Evolutionary conservation across 2,797 vertebrate genomes (phyloP), one percentile per base, ranked within the genome.

Genomic region (Carcharodon carcharias): DNA sequence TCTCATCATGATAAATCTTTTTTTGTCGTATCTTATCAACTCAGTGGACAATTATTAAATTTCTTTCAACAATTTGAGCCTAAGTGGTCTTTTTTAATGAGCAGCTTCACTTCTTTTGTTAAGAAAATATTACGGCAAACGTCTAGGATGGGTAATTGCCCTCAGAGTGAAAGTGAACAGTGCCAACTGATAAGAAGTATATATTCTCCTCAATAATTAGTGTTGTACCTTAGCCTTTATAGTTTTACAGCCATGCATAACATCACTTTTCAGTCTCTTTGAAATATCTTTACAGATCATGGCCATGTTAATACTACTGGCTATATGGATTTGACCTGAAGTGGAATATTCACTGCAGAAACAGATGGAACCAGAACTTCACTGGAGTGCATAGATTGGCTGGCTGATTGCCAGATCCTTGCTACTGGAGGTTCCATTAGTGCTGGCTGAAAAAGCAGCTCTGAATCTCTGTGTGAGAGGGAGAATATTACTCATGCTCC

Each of bases 201-300:
- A 73, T 97, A 96, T 97, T 97, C 97, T 97, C 96, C 96, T 97
- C 67, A 97, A 97, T 97, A 97, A 97, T 98, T 97, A 97, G 97
- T 94, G 96, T 96, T 97, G 96, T 96, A 98, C 96, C 97, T 97
- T 97, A 97, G 97, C 97, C 97, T 96, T 0, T 21, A 97, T 97
- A 97, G 97, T 97, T 98, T 98, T 98, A 98, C 97, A 98, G 97
- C 97, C 97, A 97, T 96, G 85, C 97, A 97, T 98, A 98, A 98
- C 97, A 98, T 98, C 98, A 98, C 97, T 98, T 98, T 98, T 97
- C 97, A 97, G 97, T 97, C 97, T 97, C 97, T 98, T 97, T 97
- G 98, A 98, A 98, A 98, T 97, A 98, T 98, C 98, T 98, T 98
- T 98, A 98, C 98, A 98, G 98, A 98, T 98, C 98, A 98, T 97